A percentile compares a stretch with the other conserved stretches of the same genome.
Evolutionary conservation across 2,113 vertebrate species (phyloP).

Genomic region (Ailuropoda melanoleuca): DNA sequence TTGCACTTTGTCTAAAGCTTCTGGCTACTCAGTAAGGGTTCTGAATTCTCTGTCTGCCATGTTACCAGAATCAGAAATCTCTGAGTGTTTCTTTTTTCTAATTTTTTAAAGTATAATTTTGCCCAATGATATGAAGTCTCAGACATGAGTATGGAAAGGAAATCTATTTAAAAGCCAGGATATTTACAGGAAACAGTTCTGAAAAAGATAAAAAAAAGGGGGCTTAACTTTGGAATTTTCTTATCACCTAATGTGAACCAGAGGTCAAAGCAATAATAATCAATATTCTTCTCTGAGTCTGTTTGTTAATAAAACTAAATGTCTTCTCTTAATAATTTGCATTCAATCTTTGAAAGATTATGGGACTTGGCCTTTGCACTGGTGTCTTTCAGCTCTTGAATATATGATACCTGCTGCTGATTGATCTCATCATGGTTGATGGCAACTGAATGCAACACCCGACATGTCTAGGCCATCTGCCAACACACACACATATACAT

Average conservation of each 20-base stretch:
- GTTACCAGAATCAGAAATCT: neutral
- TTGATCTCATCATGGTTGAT: neutral
- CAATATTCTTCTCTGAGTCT: neutral
- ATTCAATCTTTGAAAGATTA: neutral
- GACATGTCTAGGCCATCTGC: neutral
- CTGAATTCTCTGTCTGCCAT: neutral
- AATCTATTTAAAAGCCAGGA: neutral
- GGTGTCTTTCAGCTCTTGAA: neutral
- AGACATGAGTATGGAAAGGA: neutral
- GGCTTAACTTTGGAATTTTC: neutral
- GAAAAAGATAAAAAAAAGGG: neutral
- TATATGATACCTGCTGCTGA: neutral
- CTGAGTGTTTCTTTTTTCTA: neutral
- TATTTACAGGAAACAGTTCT: neutral
- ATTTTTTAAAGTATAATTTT: neutral
- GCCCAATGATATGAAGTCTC: neutral
- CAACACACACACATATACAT: neutral
- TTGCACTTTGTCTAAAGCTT: neutral
- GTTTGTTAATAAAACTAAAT: neutral
- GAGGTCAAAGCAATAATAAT: neutral
- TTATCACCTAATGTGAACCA: neutral
- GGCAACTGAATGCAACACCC: neutral
- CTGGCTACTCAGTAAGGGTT: accelerated
- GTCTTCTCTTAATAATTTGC: neutral
- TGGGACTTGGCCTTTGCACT: neutral